A percentile compares a stretch with the other conserved stretches of the same genome.
Conservation (phyloP, 1,140 invertebrate genomes). For the Ceratosolen fusciceps region DNA sequence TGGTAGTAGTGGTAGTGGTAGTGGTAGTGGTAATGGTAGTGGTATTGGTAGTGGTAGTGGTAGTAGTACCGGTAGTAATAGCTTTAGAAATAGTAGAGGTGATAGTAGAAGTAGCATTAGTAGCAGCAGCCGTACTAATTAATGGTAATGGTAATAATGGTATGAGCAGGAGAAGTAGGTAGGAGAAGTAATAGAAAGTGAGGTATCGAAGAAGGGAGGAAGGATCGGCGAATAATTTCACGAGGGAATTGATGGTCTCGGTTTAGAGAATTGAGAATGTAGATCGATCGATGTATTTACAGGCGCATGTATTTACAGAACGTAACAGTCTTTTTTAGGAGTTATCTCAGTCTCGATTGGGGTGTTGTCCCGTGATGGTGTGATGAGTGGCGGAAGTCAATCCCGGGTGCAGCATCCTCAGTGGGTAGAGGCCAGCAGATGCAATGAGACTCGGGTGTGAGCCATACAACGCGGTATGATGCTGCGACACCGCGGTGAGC, state of each 20-base stretch:
- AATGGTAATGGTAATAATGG: neutral
- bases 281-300: conserved; percentile 41
- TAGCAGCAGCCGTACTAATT: neutral
- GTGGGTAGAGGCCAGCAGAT: conserved; percentile 59
- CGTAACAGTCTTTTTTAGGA: conserved; percentile 12
- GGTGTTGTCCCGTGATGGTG: conserved; percentile 50
- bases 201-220: neutral
- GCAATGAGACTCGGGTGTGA: conserved; percentile 65
- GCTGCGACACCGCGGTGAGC: conserved; percentile 79
- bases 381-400: conserved; percentile 44
- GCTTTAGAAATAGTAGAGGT: neutral
- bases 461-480: conserved; percentile 69
- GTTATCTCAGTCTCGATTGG: conserved; percentile 45
- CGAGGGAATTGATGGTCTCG: conserved; percentile 10
- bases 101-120: neutral
- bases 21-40: no score
- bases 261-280: neutral
- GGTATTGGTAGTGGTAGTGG: no score
- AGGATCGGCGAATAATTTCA: no score
- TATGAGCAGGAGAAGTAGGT: neutral
- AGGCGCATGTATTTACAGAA: conserved; percentile 26
- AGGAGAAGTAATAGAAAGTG: neutral
- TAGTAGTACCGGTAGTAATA: neutral
- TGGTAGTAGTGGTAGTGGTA: neutral
- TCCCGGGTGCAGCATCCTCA: conserved; percentile 63